Evolutionary conservation across 1,140 invertebrate species (phyloP).

Genomic region (Apis cerana): DNA sequence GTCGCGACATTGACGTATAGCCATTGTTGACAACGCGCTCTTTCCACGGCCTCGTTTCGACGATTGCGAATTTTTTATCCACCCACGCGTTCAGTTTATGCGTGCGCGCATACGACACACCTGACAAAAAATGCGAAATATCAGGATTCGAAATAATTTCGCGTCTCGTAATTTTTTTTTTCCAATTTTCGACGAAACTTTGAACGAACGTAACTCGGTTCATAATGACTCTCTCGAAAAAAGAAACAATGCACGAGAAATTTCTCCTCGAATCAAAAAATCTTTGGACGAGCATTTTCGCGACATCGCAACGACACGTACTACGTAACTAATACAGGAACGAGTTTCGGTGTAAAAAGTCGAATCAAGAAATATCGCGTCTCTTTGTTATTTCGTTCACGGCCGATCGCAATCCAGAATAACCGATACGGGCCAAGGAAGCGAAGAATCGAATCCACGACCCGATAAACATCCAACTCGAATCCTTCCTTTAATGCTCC

Average conservation of each 20-base stretch:
- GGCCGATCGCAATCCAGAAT: slow-evolving; percentile 56
- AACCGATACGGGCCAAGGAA: slow-evolving; percentile 20
- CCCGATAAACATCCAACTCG: slow-evolving; percentile 55
- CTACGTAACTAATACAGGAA: not conserved
- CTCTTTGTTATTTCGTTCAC: slow-evolving; percentile 58
- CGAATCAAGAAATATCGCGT: slow-evolving; percentile 16
- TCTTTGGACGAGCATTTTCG: too few relatives aligned
- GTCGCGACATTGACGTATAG: slow-evolving; percentile 39
- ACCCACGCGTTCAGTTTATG: slow-evolving; percentile 36
- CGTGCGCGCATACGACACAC: slow-evolving; percentile 58
- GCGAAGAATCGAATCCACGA: slow-evolving; percentile 55
- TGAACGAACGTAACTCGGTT: not conserved
- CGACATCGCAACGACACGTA: too few relatives aligned
- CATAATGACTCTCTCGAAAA: not conserved
- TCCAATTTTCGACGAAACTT: not conserved
- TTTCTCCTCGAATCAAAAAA: too few relatives aligned
- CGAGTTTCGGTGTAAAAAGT: not conserved
- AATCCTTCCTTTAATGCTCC: slow-evolving; percentile 69
- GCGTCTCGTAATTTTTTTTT: slow-evolving; percentile 16
- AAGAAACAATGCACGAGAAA: too few relatives aligned
- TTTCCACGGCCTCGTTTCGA: slow-evolving; percentile 24
- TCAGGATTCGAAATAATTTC: slow-evolving; percentile 65
- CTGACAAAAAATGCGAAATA: slow-evolving; percentile 66
- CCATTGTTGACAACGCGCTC: slow-evolving; percentile 18
- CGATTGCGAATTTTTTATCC: slow-evolving; percentile 64